Evolutionary conservation across 2,113 vertebrate species (phyloP).

Genomic region (Saimiri boliviensis): DNA sequence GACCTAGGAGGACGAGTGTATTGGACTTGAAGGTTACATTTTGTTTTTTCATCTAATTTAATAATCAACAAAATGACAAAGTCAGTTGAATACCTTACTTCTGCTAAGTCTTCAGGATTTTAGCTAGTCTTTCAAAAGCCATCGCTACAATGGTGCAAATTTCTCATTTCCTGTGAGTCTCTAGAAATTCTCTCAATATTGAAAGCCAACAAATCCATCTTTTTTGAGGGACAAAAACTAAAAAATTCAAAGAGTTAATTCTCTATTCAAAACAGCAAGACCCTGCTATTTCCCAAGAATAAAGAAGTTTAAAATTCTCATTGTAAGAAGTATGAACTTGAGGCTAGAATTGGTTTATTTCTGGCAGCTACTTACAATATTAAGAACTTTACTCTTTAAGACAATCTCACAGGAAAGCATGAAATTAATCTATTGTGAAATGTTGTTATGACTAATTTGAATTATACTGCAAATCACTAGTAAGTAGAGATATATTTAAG

Average conservation of each 20-base stretch:
- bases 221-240: background rate
- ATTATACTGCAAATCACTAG: background rate
- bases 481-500: background rate
- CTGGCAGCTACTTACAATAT: background rate
- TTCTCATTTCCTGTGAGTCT: background rate
- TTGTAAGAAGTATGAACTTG: background rate
- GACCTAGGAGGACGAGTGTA: background rate
- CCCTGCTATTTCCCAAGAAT: background rate
- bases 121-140: background rate
- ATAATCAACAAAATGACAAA: background rate
- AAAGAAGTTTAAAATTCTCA: background rate
- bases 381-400: background rate
- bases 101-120: background rate
- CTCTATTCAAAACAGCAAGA: background rate
- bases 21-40: background rate
- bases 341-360: background rate
- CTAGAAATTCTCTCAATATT: background rate
- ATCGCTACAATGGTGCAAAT: background rate
- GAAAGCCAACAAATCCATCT: background rate
- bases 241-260: background rate
- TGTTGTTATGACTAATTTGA: background rate
- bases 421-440: background rate
- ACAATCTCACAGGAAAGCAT: background rate
- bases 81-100: background rate
- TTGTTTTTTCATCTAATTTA: background rate